A percentile compares a stretch with the other conserved stretches of the same genome.
These are phyloP conservation scores for Agrochola lota DNA, from an alignment of 2,888 invertebrate genomes.

Conservation along the genomic window DNA sequence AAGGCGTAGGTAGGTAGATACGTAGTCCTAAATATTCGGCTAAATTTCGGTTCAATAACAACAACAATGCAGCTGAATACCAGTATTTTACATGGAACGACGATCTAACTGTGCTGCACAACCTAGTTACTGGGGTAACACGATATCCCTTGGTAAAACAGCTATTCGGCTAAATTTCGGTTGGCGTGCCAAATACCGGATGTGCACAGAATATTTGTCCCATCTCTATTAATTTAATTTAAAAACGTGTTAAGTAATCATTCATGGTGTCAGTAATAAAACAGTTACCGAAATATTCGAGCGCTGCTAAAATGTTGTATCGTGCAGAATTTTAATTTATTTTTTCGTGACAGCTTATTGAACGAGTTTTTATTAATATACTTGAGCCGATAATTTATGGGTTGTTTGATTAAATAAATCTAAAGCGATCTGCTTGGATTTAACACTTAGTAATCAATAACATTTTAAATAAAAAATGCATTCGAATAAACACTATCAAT, in stretches of 20 bases:
- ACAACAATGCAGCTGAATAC: too few species aligned
- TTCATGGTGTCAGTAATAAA: conserved; percentile 43
- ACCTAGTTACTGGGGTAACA: too few species aligned
- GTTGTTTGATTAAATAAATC: conserved; percentile 58
- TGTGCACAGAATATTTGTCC: conserved; percentile 4
- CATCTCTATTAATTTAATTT: conserved; percentile 38
- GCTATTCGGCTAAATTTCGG: too few species aligned
- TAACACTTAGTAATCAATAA: conserved; percentile 51
- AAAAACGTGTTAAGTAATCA: conserved; percentile 46
- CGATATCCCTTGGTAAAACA: too few species aligned
- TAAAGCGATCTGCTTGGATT: conserved; percentile 39
- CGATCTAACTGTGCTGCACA: too few species aligned
- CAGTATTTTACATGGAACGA: too few species aligned
- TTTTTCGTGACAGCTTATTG: conserved; percentile 45
- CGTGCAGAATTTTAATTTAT: conserved; percentile 46
- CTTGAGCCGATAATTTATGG: conserved; percentile 52
- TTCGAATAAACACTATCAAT: conserved; percentile 7
- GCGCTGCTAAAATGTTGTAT: conserved; percentile 47
- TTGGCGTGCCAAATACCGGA: conserved; percentile 13
- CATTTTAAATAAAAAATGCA: conserved; percentile 22
- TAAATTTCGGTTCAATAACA: neutral
- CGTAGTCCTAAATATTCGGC: neutral
- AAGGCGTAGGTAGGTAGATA: conserved; percentile 6
- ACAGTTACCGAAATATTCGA: conserved; percentile 39
- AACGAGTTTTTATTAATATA: conserved; percentile 54